Evolutionary conservation across 1,140 invertebrate genomes (phyloP), one percentile per base, ranked within the genome.

Genomic region (Phymastichus coffea): DNA sequence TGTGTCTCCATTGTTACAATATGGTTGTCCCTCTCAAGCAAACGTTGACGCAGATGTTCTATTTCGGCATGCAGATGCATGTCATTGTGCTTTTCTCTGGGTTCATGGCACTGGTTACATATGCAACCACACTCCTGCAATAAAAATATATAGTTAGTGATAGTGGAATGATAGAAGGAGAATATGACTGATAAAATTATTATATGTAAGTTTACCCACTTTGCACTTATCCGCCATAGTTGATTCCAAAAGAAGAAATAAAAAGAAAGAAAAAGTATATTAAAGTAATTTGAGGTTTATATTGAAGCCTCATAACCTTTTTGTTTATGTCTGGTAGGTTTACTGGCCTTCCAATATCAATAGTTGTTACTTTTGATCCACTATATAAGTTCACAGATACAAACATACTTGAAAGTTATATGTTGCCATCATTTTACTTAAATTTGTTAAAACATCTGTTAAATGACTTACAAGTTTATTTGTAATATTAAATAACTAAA

Each of bases 1-100:
- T 91, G 90, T 1, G 88, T 87, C 74, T 95, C 93, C 83, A 95
- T 87, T 63, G 85, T 88, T 53, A 91, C 83, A 66, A 95, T 91
- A 64, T 94, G 91, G 70, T 83, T 84, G 72, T 95, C 90, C 67
- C 88, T 86, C 71, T 93, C 91, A 19, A 88, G 73, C 37, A 95
- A 71, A 64, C 88, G 85, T 72, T 91, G 88, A 69, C 91, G 87
- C 59, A 95, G 79, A 74, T 91, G 89, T 74, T 94, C 92, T 71
- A 95, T 92, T 81, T 95, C 92, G 20, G 87, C 88, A 74, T 91
- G 89, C 54, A 94, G 80, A 74, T 93, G 89, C 65, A 90, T 82
- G 66, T 85, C 87, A 33, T 68, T 76, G 17, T 77, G 76, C n/a
- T 71, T 72, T 56, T 74, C 66, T 48, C 74, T 72, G 55, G 67